Base-by-base conservation (phyloP, 1,140 invertebrate genomes). In the Heliconius hewitsoni region DNA sequence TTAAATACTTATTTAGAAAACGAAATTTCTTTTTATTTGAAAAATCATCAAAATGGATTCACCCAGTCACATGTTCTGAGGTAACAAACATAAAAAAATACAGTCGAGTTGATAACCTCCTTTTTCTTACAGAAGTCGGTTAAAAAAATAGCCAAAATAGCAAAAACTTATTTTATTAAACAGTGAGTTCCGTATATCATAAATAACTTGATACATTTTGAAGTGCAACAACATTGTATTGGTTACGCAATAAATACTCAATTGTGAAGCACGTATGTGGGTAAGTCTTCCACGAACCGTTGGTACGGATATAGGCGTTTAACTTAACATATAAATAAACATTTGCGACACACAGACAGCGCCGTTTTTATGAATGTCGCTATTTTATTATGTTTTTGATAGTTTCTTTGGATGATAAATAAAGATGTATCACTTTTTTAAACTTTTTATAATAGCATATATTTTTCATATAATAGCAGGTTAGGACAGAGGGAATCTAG, bases 251-350 rank as follows among this genome's bases (percentile, higher is more conserved):
- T 46, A 60, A n/a, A 37, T 46, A 74, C 60, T 66, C 37, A 57
- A 74, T 74, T 57, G n/a, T 57, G 52, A 74, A 37, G 73, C 73
- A 74, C 73, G 73, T 74, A 74, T 27, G 73, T 74, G 27, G 11
- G n/a, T 50, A 73, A 8, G 73, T 37, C 73, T 74, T 74, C 73
- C 30, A 30, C 52, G 73, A 74, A 74, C 52, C 4, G 34, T 55
- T 27, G 55, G 18, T 27, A 37, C 37, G 73, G 73, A 74, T 50
- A 57, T 60, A 66, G 60, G 27, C 37, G 18, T 74, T 57, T 74
- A 74, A 74, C n/a, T 74, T 57, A 34, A 57, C 27, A 66, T 66
- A 66, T 66, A 66, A 66, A 66, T 66, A 30, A 66, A 66, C 60
- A 4, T 13, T 66, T 66, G 60, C 60, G 60, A 66, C 60, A 66